Conservation (phyloP, 2,797 vertebrate genomes). For the Pangasius larnaudii region DNA sequence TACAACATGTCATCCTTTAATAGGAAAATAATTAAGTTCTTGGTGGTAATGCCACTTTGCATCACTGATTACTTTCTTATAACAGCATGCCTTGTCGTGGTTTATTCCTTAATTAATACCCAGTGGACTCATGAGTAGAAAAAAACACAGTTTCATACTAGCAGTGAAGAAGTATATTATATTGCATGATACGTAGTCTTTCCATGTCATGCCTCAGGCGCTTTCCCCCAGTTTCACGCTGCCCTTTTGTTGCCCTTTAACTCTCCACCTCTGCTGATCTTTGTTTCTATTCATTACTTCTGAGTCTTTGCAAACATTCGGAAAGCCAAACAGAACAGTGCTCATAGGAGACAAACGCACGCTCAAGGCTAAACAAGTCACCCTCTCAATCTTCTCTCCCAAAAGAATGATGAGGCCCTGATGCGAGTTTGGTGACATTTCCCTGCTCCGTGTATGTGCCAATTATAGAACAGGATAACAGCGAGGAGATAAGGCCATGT, state of each 20-base stretch:
- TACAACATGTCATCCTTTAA: too few relatives aligned
- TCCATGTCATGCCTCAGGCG: constrained; percentile 23
- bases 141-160: not conserved
- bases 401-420: constrained; percentile 26
- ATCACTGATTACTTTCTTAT: not conserved
- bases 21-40: not conserved
- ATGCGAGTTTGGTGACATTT: constrained; percentile 37
- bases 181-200: not conserved
- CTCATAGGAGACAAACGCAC: constrained; percentile 28
- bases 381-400: constrained; percentile 22
- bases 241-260: constrained; percentile 29
- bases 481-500: constrained; percentile 37
- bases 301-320: constrained; percentile 31
- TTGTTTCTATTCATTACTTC: constrained; percentile 22
- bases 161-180: not conserved
- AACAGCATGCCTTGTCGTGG: not conserved
- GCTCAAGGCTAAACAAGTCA: constrained; percentile 28
- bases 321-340: constrained; percentile 25
- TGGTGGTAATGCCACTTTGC: not conserved
- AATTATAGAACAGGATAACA: constrained; percentile 43
- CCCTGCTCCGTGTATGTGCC: constrained; percentile 16
- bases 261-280: constrained; percentile 32
- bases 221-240: not conserved
- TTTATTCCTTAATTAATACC: not conserved
- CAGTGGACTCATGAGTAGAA: not conserved